phyloP scores from a whole-genome alignment of 2,888 invertebrate species.

The Prosapia bicincta region DNA sequence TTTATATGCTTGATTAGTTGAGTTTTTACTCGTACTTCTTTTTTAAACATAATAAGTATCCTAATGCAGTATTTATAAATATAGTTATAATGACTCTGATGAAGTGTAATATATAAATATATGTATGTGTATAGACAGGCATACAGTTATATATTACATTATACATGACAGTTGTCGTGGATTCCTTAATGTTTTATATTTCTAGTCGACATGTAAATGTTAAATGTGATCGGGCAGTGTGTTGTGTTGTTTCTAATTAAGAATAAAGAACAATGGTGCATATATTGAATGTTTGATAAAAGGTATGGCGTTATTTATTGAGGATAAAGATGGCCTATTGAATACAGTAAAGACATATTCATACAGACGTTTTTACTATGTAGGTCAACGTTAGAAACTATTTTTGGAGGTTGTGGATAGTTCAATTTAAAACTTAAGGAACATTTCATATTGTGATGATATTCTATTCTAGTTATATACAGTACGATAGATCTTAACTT shows the following conservation, averaged over 20 bases:
- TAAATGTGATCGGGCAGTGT: slow-evolving; percentile 13
- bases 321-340: slow-evolving; percentile 24
- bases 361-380: neutral
- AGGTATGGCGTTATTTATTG: slow-evolving; percentile 20
- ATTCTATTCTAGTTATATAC: slow-evolving; percentile 31
- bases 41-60: neutral
- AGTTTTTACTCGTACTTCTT: neutral
- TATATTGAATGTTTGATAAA: slow-evolving; percentile 26
- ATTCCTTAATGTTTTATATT: neutral
- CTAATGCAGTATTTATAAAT: too few species aligned
- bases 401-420: slow-evolving; percentile 29
- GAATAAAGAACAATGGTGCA: slow-evolving; percentile 21
- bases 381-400: slow-evolving; percentile 18
- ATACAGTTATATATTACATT: neutral
- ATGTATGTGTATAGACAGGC: neutral
- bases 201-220: neutral
- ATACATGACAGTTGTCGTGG: neutral
- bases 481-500: slow-evolving; percentile 28
- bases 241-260: slow-evolving; percentile 14
- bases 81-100: neutral
- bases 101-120: neutral
- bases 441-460: slow-evolving; percentile 31
- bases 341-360: neutral
- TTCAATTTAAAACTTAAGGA: slow-evolving; percentile 22
- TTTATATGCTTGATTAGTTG: neutral